These are phyloP conservation scores for Taxidea taxus DNA, from an alignment of 2,113 vertebrate species.

Conservation along the genomic window DNA sequence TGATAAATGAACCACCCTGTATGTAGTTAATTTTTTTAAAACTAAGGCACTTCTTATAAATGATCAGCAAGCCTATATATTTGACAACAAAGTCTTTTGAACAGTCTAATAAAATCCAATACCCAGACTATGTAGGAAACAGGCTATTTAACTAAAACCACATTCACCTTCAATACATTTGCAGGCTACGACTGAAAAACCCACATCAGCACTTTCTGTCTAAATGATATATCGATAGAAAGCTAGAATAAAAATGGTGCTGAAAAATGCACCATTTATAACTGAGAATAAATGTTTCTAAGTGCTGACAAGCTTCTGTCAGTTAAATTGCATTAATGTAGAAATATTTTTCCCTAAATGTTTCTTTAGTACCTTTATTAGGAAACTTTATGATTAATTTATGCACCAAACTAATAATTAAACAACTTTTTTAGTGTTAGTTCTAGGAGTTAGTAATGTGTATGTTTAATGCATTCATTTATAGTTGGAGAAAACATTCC, in stretches of 20 bases:
- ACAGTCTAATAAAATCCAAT: constrained; percentile 20
- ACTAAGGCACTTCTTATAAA: constrained; percentile 15
- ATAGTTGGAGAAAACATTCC: constrained; percentile 26
- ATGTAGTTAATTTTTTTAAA: constrained; percentile 29
- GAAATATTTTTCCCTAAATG: constrained; percentile 56
- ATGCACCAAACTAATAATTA: constrained; percentile 45
- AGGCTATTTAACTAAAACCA: background rate
- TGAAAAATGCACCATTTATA: constrained; percentile 55
- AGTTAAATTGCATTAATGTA: constrained; percentile 56
- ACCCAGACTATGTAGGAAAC: background rate
- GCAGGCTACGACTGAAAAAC: constrained; percentile 17
- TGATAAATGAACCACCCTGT: constrained; percentile 27
- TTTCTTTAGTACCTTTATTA: constrained; percentile 33
- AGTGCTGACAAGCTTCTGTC: constrained; percentile 53
- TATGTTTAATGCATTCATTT: constrained; percentile 8
- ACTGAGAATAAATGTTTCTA: constrained; percentile 57
- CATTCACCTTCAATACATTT: constrained; percentile 56
- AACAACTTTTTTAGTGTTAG: background rate
- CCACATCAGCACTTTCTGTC: constrained; percentile 57
- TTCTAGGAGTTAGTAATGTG: constrained; percentile 52
- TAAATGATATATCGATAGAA: constrained; percentile 38
- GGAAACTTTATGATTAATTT: constrained; percentile 55
- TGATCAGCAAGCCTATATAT: background rate
- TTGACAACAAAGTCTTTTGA: constrained; percentile 38
- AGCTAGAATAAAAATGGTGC: constrained; percentile 14